Evolutionary conservation across 2,113 vertebrate species (phyloP).

Genomic region (Cyphomyrus discorhynchus): DNA sequence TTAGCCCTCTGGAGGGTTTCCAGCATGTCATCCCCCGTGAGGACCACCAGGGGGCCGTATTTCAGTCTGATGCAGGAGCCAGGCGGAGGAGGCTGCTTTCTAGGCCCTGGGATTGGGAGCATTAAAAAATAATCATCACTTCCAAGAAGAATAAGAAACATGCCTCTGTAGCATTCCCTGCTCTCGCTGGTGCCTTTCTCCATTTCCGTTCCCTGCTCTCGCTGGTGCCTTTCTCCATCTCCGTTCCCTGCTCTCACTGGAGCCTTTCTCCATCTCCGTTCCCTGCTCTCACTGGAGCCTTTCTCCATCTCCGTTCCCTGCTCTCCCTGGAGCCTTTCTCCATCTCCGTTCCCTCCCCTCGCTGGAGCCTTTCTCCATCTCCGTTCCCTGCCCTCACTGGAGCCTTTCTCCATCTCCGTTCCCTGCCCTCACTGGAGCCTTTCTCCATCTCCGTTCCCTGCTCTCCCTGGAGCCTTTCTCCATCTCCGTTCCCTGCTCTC

Average conservation of each 20-base stretch:
- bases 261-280: too few species aligned
- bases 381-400: too few species aligned
- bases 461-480: background rate
- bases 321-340: background rate
- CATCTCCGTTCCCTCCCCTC: background rate
- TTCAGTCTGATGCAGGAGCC: background rate
- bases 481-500: background rate
- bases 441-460: background rate
- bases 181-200: too few species aligned
- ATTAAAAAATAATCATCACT: background rate
- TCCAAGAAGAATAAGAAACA: background rate
- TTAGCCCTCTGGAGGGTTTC: background rate
- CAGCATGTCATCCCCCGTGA: background rate
- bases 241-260: too few species aligned
- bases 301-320: too few species aligned
- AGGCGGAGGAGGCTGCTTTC: background rate
- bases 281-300: too few species aligned
- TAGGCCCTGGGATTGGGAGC: background rate
- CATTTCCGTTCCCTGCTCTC: background rate
- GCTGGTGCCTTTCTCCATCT: too few species aligned
- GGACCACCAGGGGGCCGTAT: background rate
- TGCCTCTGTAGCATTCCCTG: background rate
- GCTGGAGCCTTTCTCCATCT: too few species aligned
- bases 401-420: too few species aligned
- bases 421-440: too few species aligned